Percentiles rank a stretch among this genome's conserved stretches.
Conservation (phyloP, 2,797 vertebrate genomes). For the Peromyscus eremicus region DNA sequence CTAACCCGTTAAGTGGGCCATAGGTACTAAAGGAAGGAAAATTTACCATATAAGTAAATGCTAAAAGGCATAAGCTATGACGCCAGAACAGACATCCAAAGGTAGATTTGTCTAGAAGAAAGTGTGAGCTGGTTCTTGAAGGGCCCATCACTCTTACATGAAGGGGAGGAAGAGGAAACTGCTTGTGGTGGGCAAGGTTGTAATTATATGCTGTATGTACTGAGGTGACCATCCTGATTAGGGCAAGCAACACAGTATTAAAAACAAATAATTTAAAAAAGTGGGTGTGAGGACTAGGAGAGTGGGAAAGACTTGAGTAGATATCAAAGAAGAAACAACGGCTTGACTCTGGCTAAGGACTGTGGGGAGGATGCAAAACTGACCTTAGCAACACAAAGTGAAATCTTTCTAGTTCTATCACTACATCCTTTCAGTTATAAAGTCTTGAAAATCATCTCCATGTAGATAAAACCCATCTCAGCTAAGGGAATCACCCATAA, state of each 20-base stretch:
- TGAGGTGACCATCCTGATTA: neutral
- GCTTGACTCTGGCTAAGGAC: neutral
- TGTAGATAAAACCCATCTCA: constrained; percentile 41
- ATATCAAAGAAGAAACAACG: constrained; percentile 26
- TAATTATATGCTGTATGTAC: neutral
- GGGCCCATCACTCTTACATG: neutral
- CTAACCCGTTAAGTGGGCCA: neutral
- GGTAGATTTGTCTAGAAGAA: neutral
- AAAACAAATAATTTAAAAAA: constrained; percentile 31
- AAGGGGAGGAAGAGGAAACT: neutral
- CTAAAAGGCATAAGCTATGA: constrained; percentile 16
- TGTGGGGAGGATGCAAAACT: neutral
- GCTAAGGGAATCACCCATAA: neutral
- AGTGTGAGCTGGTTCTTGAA: neutral
- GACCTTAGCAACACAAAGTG: neutral
- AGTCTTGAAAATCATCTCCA: neutral
- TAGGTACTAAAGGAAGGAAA: neutral
- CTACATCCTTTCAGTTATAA: neutral
- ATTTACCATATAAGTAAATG: neutral
- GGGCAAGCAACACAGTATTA: neutral
- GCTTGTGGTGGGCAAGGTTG: neutral
- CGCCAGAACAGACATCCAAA: neutral
- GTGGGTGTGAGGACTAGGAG: neutral
- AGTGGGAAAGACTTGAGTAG: too few relatives aligned
- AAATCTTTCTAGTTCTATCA: neutral